Evolutionary conservation across 2,797 vertebrate species (phyloP), one percentile per base, ranked within the genome.

Genomic region (Psittacula echo): DNA sequence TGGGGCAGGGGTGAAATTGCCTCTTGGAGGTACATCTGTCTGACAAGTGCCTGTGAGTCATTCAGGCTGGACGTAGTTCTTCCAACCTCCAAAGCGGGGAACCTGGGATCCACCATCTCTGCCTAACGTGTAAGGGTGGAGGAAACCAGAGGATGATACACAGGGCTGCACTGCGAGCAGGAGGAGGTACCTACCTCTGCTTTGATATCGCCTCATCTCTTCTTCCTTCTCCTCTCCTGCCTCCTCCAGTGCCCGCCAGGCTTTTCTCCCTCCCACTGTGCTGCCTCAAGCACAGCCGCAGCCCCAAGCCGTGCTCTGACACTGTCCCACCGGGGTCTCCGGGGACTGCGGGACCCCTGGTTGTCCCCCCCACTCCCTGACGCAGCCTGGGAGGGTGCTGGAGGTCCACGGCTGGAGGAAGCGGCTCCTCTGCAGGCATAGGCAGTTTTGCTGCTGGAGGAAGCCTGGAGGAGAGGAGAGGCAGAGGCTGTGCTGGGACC

Each of bases 241-340:
- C 10, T 24, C 51, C 50, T 32, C 19, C 2, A 9, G 15, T 15
- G 51, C 22, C 51, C 10, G 1, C 9, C 42, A 29, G 27, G 54
- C n/a, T 58, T 51, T 44, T 41, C 29, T 24, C 19, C 11, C 64
- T 17, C 5, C 15, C 29, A 3, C 7, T 8, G 15, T 41, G 39
- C 29, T 60, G 45, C 19, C 41, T 6, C 0, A 2, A 23, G 21
- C 56, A 13, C 2, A 20, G 16, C 27, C 1, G 1, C 70, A 30
- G 37, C 56, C 30, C 44, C n/a, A 21, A 7, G 5, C 18, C 15
- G 8, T 7, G 56, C 50, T 34, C 21, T 58, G 54, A 9, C 54
- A 56, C 32, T n/a, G 54, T 23, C 32, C 54, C 54, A 58, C 54
- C 9, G 32, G 32, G 60, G 18, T 7, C 8, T 27, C 12, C 51